Conservation (phyloP, 1,140 invertebrate species). For the Cydia fagiglandana region DNA sequence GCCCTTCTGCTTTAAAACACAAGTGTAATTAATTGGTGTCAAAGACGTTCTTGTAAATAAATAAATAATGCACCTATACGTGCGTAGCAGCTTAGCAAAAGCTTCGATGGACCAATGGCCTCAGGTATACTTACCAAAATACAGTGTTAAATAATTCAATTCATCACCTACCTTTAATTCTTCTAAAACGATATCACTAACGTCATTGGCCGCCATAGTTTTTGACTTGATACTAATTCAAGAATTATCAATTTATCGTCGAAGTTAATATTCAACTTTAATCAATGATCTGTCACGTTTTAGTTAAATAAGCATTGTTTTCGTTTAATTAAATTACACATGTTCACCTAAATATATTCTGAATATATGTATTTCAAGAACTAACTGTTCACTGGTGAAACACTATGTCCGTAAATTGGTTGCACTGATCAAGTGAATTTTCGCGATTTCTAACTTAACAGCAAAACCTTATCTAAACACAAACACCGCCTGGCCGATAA, state of each 20-base stretch:
- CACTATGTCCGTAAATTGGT: background rate
- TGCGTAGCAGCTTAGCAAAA: background rate
- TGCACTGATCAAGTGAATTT: background rate
- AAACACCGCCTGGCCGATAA: background rate
- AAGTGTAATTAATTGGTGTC: too few species aligned
- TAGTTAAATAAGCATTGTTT: too few species aligned
- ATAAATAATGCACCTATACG: too few species aligned
- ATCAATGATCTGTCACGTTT: background rate
- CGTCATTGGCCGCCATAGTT: background rate
- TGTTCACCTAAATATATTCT: too few species aligned
- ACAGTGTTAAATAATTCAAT: background rate
- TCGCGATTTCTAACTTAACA: background rate
- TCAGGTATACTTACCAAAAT: background rate
- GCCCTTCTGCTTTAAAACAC: too few species aligned
- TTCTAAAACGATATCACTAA: conserved; percentile 11
- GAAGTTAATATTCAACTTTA: background rate
- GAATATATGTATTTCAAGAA: too few species aligned
- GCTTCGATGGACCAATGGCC: background rate
- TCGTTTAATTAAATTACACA: too few species aligned
- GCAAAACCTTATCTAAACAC: background rate
- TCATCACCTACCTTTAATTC: conserved; percentile 14
- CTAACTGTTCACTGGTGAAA: too few species aligned
- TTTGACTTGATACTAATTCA: background rate
- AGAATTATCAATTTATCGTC: background rate
- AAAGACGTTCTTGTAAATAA: too few species aligned